phyloP scores from a whole-genome alignment of 1,140 invertebrate genomes.

The Psix sp. region DNA sequence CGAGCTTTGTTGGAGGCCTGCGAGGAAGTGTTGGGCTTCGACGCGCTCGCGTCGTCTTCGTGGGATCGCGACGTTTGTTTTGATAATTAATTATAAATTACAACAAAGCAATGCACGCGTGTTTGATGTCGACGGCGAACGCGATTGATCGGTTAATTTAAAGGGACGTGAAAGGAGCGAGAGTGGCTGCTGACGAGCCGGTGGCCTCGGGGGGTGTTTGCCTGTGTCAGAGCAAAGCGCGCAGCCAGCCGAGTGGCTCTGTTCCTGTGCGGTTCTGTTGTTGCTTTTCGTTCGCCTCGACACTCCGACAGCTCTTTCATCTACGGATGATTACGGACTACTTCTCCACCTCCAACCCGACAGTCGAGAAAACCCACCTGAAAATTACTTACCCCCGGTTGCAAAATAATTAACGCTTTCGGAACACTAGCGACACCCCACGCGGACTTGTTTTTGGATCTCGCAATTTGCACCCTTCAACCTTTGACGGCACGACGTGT shows the following conservation, averaged over 20 bases:
- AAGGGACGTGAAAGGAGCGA: constrained; percentile 68
- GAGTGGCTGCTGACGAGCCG: constrained; percentile 50
- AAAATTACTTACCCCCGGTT: constrained; percentile 66
- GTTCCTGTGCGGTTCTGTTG: constrained; percentile 68
- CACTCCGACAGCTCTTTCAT: constrained; percentile 77
- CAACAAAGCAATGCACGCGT: constrained; percentile 70
- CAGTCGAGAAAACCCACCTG: constrained; percentile 54
- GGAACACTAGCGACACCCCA: constrained; percentile 15
- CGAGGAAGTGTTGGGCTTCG: constrained; percentile 34
- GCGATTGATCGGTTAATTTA: constrained; percentile 76
- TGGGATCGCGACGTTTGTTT: constrained; percentile 16
- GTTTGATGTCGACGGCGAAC: constrained; percentile 69
- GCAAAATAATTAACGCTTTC: constrained; percentile 68
- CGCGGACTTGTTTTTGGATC: not conserved
- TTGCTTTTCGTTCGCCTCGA: constrained; percentile 73
- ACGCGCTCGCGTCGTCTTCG: constrained; percentile 19
- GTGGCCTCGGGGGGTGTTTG: constrained; percentile 61
- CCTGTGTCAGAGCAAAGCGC: constrained; percentile 59
- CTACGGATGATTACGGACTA: constrained; percentile 74
- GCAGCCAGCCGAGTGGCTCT: constrained; percentile 66
- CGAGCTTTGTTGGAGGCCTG: constrained; percentile 18
- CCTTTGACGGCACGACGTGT: too few relatives aligned
- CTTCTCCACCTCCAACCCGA: constrained; percentile 18
- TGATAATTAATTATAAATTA: constrained; percentile 74
- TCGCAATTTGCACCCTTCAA: too few relatives aligned